These are phyloP conservation scores for Bradypodion pumilum DNA, from an alignment of 2,797 vertebrate genomes.

Conservation along the genomic window DNA sequence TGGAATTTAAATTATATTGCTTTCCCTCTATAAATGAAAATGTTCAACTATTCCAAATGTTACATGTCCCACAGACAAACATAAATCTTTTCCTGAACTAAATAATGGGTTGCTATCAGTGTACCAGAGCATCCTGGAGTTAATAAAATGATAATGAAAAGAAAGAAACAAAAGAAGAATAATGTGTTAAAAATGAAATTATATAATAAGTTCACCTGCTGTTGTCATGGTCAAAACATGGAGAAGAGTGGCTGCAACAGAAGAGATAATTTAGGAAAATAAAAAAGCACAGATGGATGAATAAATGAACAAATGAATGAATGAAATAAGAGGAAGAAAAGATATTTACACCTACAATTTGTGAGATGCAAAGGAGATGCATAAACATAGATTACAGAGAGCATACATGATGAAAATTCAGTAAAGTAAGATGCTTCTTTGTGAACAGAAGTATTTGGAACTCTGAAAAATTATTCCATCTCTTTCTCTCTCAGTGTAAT, in stretches of 20 bases:
- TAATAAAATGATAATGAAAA: constrained; percentile 46
- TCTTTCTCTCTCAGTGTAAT: not conserved
- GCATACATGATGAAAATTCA: constrained; percentile 5
- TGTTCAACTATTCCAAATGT: not conserved
- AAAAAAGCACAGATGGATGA: constrained; percentile 50
- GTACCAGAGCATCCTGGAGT: constrained; percentile 76
- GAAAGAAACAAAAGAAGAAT: constrained; percentile 54
- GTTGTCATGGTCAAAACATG: constrained; percentile 96
- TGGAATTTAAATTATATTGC: not conserved
- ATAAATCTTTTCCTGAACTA: constrained; percentile 26
- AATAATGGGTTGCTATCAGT: constrained; percentile 40
- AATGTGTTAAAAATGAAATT: constrained; percentile 76
- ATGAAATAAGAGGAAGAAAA: constrained; percentile 72
- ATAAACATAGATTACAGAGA: not conserved
- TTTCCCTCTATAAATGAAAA: not conserved
- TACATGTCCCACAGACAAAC: not conserved
- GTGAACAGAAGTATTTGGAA: not conserved
- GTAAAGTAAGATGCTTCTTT: not conserved
- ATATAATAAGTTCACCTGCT: constrained; percentile 95
- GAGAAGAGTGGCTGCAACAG: constrained; percentile 94
- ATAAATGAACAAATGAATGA: constrained; percentile 26
- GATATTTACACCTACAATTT: constrained; percentile 49
- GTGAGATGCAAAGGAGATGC: constrained; percentile 41
- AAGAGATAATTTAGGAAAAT: constrained; percentile 83
- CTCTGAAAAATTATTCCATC: not conserved